Conservation (phyloP, 2,888 invertebrate genomes). For the Aquatica leii region DNA sequence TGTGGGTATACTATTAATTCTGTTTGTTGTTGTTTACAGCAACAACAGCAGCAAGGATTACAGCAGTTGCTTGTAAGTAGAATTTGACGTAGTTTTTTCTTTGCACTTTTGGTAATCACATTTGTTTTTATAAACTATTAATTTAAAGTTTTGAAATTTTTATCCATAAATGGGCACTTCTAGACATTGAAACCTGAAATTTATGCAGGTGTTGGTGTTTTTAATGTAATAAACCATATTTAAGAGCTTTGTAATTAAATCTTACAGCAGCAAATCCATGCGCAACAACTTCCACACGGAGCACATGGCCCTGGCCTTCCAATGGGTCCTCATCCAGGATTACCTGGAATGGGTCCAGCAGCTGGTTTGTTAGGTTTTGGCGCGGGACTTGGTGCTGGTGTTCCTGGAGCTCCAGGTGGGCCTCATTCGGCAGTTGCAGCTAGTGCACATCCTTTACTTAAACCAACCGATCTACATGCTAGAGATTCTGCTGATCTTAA, state of each 20-base stretch:
- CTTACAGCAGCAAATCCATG: conserved; percentile 60
- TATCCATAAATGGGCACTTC: too few relatives aligned
- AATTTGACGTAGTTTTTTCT: conserved; percentile 38
- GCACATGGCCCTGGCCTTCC: conserved; percentile 58
- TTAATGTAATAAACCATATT: too few relatives aligned
- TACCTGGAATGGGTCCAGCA: conserved; percentile 58
- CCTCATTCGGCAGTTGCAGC: conserved; percentile 51
- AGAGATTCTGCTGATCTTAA: conserved; percentile 54
- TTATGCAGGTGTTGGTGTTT: too few relatives aligned
- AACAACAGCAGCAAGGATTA: conserved; percentile 91
- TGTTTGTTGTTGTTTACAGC: conserved; percentile 69
- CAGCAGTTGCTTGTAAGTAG: conserved; percentile 92
- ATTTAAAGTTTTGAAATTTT: too few relatives aligned
- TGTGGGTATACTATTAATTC: conserved; percentile 52
- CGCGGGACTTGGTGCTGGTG: conserved; percentile 49
- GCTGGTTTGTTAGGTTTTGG: conserved; percentile 53
- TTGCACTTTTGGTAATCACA: conserved; percentile 29
- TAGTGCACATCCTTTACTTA: conserved; percentile 56
- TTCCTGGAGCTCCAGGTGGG: conserved; percentile 52
- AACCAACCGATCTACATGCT: conserved; percentile 57
- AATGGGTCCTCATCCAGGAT: conserved; percentile 58
- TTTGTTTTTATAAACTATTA: neutral
- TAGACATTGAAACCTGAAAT: too few relatives aligned
- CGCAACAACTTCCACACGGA: conserved; percentile 60
- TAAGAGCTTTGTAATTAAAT: neutral